A percentile compares a stretch with the other conserved stretches of the same genome.
Evolutionary conservation across 2,113 vertebrate genomes (phyloP).

Genomic region (Nicator chloris): DNA sequence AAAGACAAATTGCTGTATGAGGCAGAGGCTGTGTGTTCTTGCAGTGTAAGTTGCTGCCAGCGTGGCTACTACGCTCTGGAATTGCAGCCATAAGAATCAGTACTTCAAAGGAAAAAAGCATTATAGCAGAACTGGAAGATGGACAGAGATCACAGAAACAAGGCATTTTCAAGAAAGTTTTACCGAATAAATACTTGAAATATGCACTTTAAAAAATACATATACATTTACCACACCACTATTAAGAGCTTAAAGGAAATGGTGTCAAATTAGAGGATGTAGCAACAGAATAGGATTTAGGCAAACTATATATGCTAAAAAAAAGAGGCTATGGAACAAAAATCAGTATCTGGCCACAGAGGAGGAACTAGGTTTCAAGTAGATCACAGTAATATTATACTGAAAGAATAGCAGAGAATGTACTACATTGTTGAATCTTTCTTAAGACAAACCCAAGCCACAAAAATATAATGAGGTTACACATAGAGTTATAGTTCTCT

Average conservation of each 20-base stretch:
- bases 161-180: neutral
- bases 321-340: neutral
- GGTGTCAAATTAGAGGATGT: neutral
- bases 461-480: neutral
- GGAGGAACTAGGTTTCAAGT: neutral
- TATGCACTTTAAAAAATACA: neutral
- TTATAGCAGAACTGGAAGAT: neutral
- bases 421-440: neutral
- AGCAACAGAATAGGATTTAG: neutral
- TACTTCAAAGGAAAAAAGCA: neutral
- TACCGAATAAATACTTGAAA: neutral
- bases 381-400: neutral
- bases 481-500: neutral
- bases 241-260: neutral
- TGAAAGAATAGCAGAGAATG: neutral
- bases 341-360: neutral
- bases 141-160: neutral
- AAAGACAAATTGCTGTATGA: too few species aligned
- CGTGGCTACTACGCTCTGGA: neutral
- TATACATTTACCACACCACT: neutral
- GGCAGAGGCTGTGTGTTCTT: neutral
- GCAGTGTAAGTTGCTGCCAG: neutral
- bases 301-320: neutral
- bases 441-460: neutral
- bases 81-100: neutral